Evolutionary conservation across 1,140 invertebrate species (phyloP).

Genomic region (Phocides pigmalion): DNA sequence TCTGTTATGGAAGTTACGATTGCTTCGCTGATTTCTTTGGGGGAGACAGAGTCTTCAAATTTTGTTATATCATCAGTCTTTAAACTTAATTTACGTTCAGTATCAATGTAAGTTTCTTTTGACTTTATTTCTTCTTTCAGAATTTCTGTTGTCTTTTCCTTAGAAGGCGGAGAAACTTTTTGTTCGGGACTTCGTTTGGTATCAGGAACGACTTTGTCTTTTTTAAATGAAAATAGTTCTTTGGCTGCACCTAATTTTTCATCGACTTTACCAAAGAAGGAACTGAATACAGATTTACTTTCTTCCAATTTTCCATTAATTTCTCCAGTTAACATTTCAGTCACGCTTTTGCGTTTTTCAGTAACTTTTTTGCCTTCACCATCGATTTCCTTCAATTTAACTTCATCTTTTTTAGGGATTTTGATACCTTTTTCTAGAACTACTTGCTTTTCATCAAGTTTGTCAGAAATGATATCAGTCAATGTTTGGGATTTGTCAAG

Average conservation of each 20-base stretch:
- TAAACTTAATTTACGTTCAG: neutral
- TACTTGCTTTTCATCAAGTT: constrained; percentile 73
- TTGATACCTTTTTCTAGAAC: constrained; percentile 60
- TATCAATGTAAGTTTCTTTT: neutral
- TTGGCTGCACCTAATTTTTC: constrained; percentile 58
- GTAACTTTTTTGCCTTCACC: constrained; percentile 38
- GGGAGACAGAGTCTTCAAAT: neutral
- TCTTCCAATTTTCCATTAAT: constrained; percentile 49
- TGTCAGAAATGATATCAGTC: constrained; percentile 59
- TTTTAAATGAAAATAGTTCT: constrained; percentile 51
- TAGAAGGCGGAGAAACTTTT: constrained; percentile 3
- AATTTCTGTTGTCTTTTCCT: constrained; percentile 10
- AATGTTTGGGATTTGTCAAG: constrained; percentile 15
- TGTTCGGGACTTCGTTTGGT: constrained; percentile 13
- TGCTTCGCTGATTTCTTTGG: neutral
- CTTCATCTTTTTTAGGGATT: constrained; percentile 37
- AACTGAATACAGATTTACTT: constrained; percentile 54
- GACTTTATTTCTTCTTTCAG: neutral
- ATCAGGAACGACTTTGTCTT: constrained; percentile 39
- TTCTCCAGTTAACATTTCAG: constrained; percentile 33
- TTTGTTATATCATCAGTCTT: neutral
- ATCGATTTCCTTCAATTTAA: constrained; percentile 43
- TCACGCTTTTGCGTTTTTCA: constrained; percentile 33
- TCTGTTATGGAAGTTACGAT: neutral
- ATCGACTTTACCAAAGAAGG: constrained; percentile 59